Evolutionary conservation across 1,140 invertebrate species (phyloP).

Genomic region (Pogonomyrmex barbatus): DNA sequence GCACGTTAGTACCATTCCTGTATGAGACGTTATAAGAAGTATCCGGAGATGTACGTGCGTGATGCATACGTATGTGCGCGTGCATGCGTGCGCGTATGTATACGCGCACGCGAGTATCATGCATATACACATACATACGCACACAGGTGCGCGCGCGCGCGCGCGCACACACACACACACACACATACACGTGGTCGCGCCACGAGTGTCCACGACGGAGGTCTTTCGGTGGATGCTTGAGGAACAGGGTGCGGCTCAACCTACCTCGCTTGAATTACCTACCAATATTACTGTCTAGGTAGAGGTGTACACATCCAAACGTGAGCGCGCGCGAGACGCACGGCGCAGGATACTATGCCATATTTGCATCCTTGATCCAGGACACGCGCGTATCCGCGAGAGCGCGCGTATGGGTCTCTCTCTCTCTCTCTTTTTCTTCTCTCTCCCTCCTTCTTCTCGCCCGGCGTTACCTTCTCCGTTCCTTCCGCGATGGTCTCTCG

Average conservation of each 20-base stretch:
- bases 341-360: conserved; percentile 78
- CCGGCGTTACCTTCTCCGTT: background rate
- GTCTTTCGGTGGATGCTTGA: conserved; percentile 80
- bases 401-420: conserved; percentile 59
- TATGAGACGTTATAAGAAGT: conserved; percentile 71
- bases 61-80: background rate
- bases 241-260: conserved; percentile 84
- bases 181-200: background rate
- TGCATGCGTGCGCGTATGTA: background rate
- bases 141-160: background rate
- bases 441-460: background rate
- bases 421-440: conserved; percentile 20
- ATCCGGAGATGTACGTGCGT: conserved; percentile 35
- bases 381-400: conserved; percentile 77
- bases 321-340: conserved; percentile 73
- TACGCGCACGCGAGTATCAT: background rate
- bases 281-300: conserved; percentile 83
- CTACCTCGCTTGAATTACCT: conserved; percentile 83
- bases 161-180: background rate
- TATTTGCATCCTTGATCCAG: conserved; percentile 82
- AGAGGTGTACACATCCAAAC: conserved; percentile 76
- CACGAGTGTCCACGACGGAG: conserved; percentile 51
- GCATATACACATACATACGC: background rate
- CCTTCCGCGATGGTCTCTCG: conserved; percentile 7
- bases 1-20: conserved; percentile 64